phyloP scores from a whole-genome alignment of 2,888 invertebrate species.

The Drosophila mimica region DNA sequence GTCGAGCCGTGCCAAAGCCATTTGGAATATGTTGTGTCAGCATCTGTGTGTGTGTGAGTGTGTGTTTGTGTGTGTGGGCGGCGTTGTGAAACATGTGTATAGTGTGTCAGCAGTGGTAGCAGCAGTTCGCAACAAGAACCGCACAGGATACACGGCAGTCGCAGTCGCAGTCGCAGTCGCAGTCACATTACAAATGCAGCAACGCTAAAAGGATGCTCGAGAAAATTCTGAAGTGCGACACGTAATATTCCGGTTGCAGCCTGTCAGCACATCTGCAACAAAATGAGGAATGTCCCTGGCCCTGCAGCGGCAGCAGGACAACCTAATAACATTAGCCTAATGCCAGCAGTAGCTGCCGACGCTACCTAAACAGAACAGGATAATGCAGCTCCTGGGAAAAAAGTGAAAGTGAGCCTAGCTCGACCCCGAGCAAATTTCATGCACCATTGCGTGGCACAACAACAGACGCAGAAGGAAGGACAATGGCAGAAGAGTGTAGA shows the following conservation, averaged over 20 bases:
- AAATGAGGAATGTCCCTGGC: constrained; percentile 70
- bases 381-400: constrained; percentile 19
- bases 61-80: constrained; percentile 34
- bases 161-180: not conserved
- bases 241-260: constrained; percentile 77
- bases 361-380: constrained; percentile 56
- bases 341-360: constrained; percentile 41
- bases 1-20: constrained; percentile 48
- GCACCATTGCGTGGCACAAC: constrained; percentile 67
- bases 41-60: constrained; percentile 5
- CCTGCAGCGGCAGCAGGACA: constrained; percentile 29
- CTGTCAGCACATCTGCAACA: constrained; percentile 74
- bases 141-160: constrained; percentile 1
- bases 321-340: constrained; percentile 72
- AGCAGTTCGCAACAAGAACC: constrained; percentile 35
- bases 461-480: constrained; percentile 13
- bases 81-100: constrained; percentile 45
- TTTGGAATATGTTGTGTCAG: constrained; percentile 32
- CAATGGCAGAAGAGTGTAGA: not conserved
- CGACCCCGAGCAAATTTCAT: constrained; percentile 70
- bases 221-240: constrained; percentile 76
- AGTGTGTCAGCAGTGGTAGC: constrained; percentile 55
- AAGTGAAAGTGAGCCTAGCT: constrained; percentile 74
- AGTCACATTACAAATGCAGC: constrained; percentile 32
- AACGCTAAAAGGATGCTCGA: constrained; percentile 71